Percentiles rank a stretch among this genome's conserved stretches.
Conservation (phyloP, 2,113 vertebrate genomes). For the Limnothrissa miodon region DNA sequence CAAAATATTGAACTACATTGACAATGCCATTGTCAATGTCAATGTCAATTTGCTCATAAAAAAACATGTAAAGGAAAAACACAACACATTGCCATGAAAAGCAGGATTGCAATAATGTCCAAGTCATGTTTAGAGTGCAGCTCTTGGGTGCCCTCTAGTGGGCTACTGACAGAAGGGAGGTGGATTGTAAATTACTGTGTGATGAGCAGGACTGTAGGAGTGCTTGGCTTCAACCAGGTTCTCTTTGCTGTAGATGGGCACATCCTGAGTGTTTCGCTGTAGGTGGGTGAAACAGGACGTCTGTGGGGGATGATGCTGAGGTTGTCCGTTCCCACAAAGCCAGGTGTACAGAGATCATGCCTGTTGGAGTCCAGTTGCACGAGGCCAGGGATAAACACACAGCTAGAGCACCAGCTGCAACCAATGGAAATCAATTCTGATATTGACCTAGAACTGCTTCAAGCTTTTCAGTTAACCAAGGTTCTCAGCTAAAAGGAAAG, state of each 20-base stretch:
- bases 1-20: too few relatives aligned
- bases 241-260: background rate
- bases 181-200: background rate
- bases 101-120: background rate
- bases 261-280: background rate
- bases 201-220: background rate
- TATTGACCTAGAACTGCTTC: background rate
- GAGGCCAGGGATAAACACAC: background rate
- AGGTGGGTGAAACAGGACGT: background rate
- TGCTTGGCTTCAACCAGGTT: background rate
- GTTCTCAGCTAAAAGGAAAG: background rate
- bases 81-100: background rate
- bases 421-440: constrained; percentile 8
- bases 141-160: background rate
- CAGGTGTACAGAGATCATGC: background rate
- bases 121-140: background rate
- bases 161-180: background rate
- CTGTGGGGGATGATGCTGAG: background rate
- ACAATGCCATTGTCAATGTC: background rate
- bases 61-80: background rate
- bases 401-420: background rate
- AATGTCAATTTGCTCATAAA: too few relatives aligned
- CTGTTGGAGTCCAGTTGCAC: background rate
- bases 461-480: background rate
- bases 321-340: background rate